phyloP scores from a whole-genome alignment of 2,888 invertebrate species.

The Limnephilus auricula region DNA sequence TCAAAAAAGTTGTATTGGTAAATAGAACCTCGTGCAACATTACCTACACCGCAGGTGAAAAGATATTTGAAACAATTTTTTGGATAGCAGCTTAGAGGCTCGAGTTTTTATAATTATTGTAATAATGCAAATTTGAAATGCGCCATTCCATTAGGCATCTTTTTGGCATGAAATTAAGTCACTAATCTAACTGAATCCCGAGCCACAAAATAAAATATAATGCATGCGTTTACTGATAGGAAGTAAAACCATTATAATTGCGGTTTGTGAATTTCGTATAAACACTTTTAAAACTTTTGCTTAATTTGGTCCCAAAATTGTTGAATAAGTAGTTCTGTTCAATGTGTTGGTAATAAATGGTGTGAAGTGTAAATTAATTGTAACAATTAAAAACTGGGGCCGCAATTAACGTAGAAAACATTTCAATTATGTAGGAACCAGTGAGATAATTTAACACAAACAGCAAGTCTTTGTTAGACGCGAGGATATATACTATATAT shows the following conservation, averaged over 20 bases:
- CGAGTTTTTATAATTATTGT: no score
- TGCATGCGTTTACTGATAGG: neutral
- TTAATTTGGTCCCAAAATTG: no score
- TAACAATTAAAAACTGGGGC: slow-evolving; percentile 29
- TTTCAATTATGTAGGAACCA: slow-evolving; percentile 10
- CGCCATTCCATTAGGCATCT: no score
- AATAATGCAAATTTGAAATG: no score
- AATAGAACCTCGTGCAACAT: no score
- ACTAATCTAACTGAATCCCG: neutral
- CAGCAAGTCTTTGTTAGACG: slow-evolving; percentile 16
- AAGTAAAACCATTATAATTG: neutral
- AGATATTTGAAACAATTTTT: no score
- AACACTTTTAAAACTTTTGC: neutral
- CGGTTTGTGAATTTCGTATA: neutral
- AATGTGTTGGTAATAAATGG: neutral
- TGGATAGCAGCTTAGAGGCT: no score
- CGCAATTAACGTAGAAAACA: slow-evolving; percentile 26
- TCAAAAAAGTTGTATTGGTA: no score
- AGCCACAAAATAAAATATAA: neutral
- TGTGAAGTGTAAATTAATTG: slow-evolving; percentile 21
- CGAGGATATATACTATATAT: no score
- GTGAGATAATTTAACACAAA: slow-evolving; percentile 38
- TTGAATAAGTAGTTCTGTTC: neutral
- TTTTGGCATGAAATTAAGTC: neutral
- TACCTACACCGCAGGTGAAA: no score